phyloP scores from a whole-genome alignment of 2,113 vertebrate species.

The Calypte anna region DNA sequence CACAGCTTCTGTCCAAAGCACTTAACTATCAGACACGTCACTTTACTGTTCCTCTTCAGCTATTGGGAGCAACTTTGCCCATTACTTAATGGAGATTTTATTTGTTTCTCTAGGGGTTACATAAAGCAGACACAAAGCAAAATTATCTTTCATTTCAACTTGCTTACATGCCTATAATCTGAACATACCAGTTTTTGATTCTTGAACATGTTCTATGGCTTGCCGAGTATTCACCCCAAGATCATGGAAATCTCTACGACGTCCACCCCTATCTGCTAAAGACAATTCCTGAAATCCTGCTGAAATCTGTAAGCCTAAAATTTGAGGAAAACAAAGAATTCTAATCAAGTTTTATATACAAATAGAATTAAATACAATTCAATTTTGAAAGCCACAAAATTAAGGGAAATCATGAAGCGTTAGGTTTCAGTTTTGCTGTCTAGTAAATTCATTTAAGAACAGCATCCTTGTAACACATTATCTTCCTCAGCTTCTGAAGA shows the following conservation, averaged over 20 bases:
- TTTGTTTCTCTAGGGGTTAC: not conserved
- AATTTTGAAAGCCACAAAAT: not conserved
- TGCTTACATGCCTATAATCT: not conserved
- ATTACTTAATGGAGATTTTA: not conserved
- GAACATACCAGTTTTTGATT: conserved; percentile 86
- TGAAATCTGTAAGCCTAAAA: conserved; percentile 81
- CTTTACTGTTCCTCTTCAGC: not conserved
- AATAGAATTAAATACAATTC: not conserved
- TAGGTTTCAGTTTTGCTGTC: not conserved
- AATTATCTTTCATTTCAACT: not conserved
- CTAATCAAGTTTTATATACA: not conserved
- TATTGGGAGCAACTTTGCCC: not conserved
- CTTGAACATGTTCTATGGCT: conserved; percentile 87
- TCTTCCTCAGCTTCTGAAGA: not conserved
- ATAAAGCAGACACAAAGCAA: not conserved
- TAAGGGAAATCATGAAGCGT: not conserved
- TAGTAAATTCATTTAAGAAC: not conserved
- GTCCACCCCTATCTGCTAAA: conserved; percentile 87
- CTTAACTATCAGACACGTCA: not conserved
- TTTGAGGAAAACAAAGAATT: not conserved
- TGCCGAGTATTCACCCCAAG: conserved; percentile 86
- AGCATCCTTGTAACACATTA: not conserved
- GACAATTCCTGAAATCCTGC: conserved; percentile 89
- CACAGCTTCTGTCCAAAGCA: not conserved
- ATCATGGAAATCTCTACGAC: conserved; percentile 87